Base-by-base conservation (phyloP, 1,140 invertebrate genomes). In the Linepithema humile region DNA sequence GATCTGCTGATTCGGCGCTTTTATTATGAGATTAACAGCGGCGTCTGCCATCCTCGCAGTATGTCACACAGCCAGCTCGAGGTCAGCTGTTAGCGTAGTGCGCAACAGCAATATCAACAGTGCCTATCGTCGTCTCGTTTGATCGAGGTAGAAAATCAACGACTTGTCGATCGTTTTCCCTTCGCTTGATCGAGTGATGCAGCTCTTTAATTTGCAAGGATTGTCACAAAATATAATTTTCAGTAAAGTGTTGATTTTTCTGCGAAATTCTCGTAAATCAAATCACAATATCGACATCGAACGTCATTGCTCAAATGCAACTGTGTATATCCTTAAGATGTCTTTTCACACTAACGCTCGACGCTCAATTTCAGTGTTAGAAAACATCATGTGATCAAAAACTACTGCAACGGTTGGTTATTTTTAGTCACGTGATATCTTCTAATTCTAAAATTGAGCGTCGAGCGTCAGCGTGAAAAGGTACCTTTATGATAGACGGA, bases 1-100 rank as follows among this genome's bases (percentile, higher is more conserved):
- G 89, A 98, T 96, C 94, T 98, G 97, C 92, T 98, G 97, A 95
- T 98, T 98, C 23, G 98, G 97, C 29, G 97, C 97, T 94, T 98
- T 98, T 50, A 98, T 97, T 89, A 98, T 95, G 69, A 98, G 93
- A 65, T 96, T 97, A 75, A 98, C 96, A 75, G 96, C 95, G 78
- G 93, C 84, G 48, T 89, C 90, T 84, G 95, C 95, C 92, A 95
- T 95, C 10, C 55, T 89, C 20, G 17, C 38, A 17, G 5, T 10
- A 20, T 26, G 43, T 67, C 20, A 65, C 29, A 12, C 23, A n/a
- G 45, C 48, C 32, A 78, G 38, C 7, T 26, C 40, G 43, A 20
- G 38, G 74, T 88, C 86, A 89, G 84, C 78, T 89, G 86, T 57
- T 78, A 17, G 3, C 12, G 73, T 10, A 82, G 32, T 38, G n/a